Conservation (phyloP, 2,797 vertebrate species). For the Peromyscus nudipes region DNA sequence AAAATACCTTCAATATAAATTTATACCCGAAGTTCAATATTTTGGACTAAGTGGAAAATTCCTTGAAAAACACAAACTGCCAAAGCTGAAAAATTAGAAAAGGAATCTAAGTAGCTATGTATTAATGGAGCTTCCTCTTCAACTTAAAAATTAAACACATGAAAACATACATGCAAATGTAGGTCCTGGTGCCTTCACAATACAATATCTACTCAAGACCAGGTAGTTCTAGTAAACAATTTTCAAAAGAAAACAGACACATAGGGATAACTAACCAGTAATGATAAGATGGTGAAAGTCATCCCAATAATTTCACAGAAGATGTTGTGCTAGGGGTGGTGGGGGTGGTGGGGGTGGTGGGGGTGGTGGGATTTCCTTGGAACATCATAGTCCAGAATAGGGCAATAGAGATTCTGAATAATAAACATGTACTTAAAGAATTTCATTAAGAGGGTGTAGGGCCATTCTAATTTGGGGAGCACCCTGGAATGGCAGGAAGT, state of each 20-base stretch:
- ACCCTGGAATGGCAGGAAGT: neutral
- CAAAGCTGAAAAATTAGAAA: constrained; percentile 17
- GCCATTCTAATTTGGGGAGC: neutral
- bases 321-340: neutral
- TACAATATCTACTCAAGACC: neutral
- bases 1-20: neutral
- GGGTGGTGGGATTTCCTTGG: neutral
- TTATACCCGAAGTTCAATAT: neutral
- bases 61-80: constrained; percentile 23
- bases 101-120: neutral
- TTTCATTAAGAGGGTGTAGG: neutral
- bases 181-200: neutral
- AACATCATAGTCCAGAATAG: neutral
- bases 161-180: neutral
- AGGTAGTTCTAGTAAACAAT: neutral
- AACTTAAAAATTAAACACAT: neutral
- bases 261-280: neutral
- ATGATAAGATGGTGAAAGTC: constrained; percentile 7
- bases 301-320: neutral
- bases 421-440: neutral
- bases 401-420: neutral
- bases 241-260: constrained; percentile 1
- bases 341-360: neutral
- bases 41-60: constrained; percentile 10
- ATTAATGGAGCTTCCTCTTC: constrained; percentile 26